Evolutionary conservation across 2,797 vertebrate genomes (phyloP).

Genomic region (Pseudochromis fuscus): DNA sequence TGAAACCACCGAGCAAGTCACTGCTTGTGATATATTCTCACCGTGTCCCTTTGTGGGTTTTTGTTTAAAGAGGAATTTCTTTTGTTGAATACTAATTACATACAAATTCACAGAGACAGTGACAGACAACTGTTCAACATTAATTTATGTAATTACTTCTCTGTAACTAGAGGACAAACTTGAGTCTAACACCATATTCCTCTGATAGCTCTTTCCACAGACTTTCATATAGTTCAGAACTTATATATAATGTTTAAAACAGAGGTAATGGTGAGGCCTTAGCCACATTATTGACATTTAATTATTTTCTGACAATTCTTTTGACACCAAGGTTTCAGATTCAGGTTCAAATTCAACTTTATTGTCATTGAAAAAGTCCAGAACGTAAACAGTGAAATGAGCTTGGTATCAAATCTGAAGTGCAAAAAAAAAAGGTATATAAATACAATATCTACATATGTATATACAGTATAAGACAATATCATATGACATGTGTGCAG

Average conservation of each 20-base stretch:
- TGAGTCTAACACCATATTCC: background rate
- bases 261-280: background rate
- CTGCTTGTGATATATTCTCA: background rate
- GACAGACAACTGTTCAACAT: background rate
- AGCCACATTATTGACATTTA: constrained; percentile 20
- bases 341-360: too few relatives aligned
- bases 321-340: constrained; percentile 2
- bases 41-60: background rate
- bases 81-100: background rate
- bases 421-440: too few relatives aligned
- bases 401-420: too few relatives aligned
- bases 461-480: too few relatives aligned
- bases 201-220: background rate
- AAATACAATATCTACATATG: too few relatives aligned
- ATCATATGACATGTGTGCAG: too few relatives aligned
- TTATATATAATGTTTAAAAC: background rate
- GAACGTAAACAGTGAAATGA: too few relatives aligned
- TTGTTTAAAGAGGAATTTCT: background rate
- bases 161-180: constrained; percentile 16
- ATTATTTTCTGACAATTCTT: constrained; percentile 7
- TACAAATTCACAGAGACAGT: background rate
- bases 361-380: too few relatives aligned
- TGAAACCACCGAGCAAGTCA: background rate
- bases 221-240: constrained; percentile 1
- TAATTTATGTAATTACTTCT: constrained; percentile 6